Base-by-base conservation (phyloP, 1,140 invertebrate genomes). In the Pygmarrhopalites habei region DNA sequence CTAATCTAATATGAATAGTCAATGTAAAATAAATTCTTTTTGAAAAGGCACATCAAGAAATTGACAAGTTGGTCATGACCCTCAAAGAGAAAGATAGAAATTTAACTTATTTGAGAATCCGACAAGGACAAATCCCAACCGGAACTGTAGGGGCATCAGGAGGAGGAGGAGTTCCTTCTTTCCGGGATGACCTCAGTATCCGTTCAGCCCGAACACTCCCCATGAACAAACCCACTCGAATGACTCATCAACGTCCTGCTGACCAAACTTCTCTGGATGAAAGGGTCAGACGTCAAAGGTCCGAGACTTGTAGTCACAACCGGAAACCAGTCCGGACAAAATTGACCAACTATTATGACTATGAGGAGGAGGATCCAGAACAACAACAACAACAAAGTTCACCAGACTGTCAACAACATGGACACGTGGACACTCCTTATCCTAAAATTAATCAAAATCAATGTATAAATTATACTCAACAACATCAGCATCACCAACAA, bases 11-110 rank as follows among this genome's bases (percentile, higher is more conserved):
- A n/a, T n/a, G n/a, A n/a, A n/a, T n/a, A n/a, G n/a, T n/a, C n/a
- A n/a, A n/a, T n/a, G n/a, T n/a, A n/a, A n/a, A n/a, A n/a, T n/a
- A n/a, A n/a, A n/a, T n/a, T n/a, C n/a, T n/a, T n/a, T n/a, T n/a
- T n/a, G n/a, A n/a, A n/a, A n/a, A n/a, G n/a, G 53, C 53, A 4
- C 53, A 56, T 19, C 53, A 56, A 23, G 53, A 56, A 56, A 56
- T 56, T n/a, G 53, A 56, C 39, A 56, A 56, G 14, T 28, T 56
- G 15, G 7, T 26, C 29, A 39, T 39, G n/a, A 23, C 5, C 2
- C 35, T 56, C 5, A 35, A 56, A 25, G 49, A 52, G 28, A 52
- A 52, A 29, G 49, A 52, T 30, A 4, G 28, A 52, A 52, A 25
- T 26, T 3, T 52, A 4, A 52, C 28, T 14, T 52, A 12, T 17